These are phyloP conservation scores for Parazoanthus atlanticus DNA, from an alignment of 92 coral and sea anemone species.

Conservation along the genomic window DNA sequence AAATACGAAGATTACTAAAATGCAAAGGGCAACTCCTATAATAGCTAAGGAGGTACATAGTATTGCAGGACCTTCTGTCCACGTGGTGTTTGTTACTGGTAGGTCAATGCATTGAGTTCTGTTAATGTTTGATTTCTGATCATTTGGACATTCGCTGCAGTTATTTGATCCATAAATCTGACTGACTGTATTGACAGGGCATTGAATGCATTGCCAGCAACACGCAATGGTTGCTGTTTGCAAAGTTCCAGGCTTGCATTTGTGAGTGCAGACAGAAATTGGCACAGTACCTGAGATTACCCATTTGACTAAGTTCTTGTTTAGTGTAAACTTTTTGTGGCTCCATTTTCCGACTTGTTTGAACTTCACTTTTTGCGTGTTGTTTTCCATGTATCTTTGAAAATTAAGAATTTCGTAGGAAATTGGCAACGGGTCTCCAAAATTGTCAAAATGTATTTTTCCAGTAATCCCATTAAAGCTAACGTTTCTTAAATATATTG, in stretches of 20 bases:
- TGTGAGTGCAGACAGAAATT: constrained; percentile 27
- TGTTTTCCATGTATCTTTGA: neutral
- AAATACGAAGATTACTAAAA: too few relatives aligned
- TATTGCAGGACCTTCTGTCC: too few relatives aligned
- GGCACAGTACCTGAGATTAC: neutral
- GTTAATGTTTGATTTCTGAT: constrained; percentile 3
- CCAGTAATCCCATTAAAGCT: neutral
- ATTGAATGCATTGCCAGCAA: constrained; percentile 50
- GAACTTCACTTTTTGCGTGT: neutral
- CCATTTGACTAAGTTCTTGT: neutral
- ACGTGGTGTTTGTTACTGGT: constrained; percentile 27
- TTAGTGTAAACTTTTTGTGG: neutral
- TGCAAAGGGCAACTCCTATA: too few relatives aligned
- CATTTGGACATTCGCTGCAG: constrained; percentile 27
- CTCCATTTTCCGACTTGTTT: neutral
- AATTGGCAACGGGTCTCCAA: neutral
- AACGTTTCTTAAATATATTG: neutral
- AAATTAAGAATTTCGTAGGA: constrained; percentile 3
- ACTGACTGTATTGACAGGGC: constrained; percentile 39
- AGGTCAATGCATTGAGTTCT: constrained; percentile 41
- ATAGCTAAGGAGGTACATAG: too few relatives aligned
- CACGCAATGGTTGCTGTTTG: constrained; percentile 38
- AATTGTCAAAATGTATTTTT: neutral
- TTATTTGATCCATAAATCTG: constrained; percentile 9
- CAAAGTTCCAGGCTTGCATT: constrained; percentile 42